phyloP scores from a whole-genome alignment of 2,113 vertebrate genomes.

The Copsychus sechellarum region DNA sequence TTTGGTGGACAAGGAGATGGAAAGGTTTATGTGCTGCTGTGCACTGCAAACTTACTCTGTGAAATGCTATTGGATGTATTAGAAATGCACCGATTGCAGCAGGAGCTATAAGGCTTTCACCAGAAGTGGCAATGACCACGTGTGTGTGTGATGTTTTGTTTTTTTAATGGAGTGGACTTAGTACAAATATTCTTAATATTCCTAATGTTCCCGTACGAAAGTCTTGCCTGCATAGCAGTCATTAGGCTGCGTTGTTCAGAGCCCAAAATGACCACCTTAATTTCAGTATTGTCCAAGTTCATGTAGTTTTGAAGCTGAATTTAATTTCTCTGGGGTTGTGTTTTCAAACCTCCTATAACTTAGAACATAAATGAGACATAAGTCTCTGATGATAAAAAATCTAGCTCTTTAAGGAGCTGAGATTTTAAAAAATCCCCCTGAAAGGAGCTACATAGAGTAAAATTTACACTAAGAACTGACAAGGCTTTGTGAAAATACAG shows the following conservation, averaged over 20 bases:
- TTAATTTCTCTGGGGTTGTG: neutral
- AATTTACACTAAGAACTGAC: neutral
- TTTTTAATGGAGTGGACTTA: neutral
- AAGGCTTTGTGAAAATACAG: neutral
- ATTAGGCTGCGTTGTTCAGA: neutral
- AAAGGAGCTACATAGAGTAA: neutral
- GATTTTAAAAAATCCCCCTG: neutral
- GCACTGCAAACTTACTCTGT: neutral
- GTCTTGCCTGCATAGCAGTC: neutral
- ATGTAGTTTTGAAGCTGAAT: neutral
- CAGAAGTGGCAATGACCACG: neutral
- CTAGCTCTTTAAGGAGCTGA: neutral
- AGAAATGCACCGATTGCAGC: neutral
- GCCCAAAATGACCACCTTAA: neutral
- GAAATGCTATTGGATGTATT: neutral
- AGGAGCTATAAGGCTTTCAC: neutral
- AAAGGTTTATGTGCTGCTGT: neutral
- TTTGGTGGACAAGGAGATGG: neutral
- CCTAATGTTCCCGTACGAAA: neutral
- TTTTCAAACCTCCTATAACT: neutral
- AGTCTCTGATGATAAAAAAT: neutral
- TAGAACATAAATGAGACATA: neutral
- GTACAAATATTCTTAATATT: neutral
- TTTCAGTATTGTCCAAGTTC: neutral
- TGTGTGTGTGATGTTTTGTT: accelerated